Evolutionary conservation across 2,113 vertebrate genomes (phyloP).

Genomic region (Pteruthius melanotis): DNA sequence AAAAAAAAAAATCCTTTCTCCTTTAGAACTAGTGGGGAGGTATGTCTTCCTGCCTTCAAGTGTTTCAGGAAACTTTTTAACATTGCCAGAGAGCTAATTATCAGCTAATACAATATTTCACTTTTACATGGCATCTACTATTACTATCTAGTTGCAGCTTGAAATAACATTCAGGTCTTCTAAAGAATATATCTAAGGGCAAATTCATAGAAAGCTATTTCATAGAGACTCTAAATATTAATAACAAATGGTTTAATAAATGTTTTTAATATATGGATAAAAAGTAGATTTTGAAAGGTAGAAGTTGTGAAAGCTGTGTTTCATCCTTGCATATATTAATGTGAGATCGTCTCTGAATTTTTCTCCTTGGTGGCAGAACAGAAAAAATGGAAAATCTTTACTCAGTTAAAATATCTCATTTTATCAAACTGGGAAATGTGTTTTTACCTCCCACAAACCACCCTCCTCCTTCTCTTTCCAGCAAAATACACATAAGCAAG

Average conservation of each 20-base stretch:
- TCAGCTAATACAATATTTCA: neutral
- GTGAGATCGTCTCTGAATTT: neutral
- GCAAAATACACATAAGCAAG: neutral
- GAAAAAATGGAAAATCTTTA: neutral
- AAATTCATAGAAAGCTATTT: neutral
- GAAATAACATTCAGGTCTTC: neutral
- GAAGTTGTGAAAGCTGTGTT: neutral
- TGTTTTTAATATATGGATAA: neutral
- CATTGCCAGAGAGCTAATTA: neutral
- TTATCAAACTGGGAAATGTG: neutral
- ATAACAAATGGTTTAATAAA: neutral
- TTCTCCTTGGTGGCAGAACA: neutral
- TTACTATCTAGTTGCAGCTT: neutral
- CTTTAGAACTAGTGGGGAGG: neutral
- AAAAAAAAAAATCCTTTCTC: neutral
- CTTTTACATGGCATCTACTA: neutral
- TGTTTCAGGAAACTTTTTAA: neutral
- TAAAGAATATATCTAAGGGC: neutral
- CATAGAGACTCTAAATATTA: neutral
- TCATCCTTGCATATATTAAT: neutral
- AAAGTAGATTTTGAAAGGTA: neutral
- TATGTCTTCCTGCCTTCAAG: neutral
- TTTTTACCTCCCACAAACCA: neutral
- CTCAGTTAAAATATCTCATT: neutral
- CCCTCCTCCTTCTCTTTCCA: neutral